Evolutionary conservation across 1,140 invertebrate species (phyloP), one percentile per base, ranked within the genome.

Genomic region (Dinoponera quadriceps): DNA sequence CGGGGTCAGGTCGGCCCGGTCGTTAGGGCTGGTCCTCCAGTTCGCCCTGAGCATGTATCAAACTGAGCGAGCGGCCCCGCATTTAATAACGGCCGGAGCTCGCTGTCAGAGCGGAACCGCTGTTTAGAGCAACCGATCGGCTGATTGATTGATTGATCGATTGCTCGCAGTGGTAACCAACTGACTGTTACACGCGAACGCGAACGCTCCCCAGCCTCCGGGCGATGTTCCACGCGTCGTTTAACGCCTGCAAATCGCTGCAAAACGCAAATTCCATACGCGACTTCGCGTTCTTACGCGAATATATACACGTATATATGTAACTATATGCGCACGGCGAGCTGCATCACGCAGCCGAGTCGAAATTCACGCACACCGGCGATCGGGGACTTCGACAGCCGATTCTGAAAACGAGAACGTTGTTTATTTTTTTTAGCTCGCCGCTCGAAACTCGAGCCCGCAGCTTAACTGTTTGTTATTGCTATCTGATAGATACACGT

Each of bases 41-140:
- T 54, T 77, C 84, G 65, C 84, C 55, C 84, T 85, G 66, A 33
- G 29, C 62, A 72, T 71, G 73, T 80, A 65, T 84, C 77, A 71
- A 57, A 83, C 81, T 83, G 78, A 63, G 60, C 74, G 78, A 63
- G 60, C 74, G 65, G 60, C 25, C 72, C n/a, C 51, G 65, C 71
- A 75, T 86, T 88, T 87, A 89, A 89, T 89, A 89, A 89, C 80
- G 82, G 68, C 33, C 83, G 54, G 72, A 87, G 73, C 74, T 62
- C 4, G 59, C 77, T 87, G 85, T 84, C 74, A 78, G 74, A 54
- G 48, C 59, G 38, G 65, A 80, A 69, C 65, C 75, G 65, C 75
- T 80, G 75, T 80, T 82, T 83, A 82, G 27, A 81, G 62, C 72
- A 80, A 73, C 60, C 55, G 69, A 68, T 84, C 66, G 54, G 57